phyloP scores from a whole-genome alignment of 2,797 vertebrate species.

The Pseudochaenichthys georgianus region DNA sequence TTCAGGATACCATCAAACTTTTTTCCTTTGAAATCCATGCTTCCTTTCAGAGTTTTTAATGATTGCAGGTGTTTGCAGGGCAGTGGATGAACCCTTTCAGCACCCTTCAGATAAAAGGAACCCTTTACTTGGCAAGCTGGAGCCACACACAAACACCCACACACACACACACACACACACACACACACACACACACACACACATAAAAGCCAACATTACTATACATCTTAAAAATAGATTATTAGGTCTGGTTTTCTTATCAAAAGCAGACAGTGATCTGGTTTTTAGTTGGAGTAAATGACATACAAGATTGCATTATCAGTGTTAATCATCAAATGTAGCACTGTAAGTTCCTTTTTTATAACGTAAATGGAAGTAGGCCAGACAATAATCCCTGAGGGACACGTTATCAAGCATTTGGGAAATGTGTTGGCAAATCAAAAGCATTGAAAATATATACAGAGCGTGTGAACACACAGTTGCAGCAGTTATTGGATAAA shows the following conservation, averaged over 20 bases:
- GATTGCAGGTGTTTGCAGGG: no score
- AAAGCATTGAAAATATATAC: neutral
- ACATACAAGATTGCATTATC: neutral
- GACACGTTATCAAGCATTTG: neutral
- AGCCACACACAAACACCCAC: no score
- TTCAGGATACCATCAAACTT: no score
- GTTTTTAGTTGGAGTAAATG: neutral
- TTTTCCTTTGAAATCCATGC: no score
- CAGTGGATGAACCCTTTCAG: no score
- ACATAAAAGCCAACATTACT: no score
- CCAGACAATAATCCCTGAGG: neutral
- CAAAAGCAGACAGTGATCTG: neutral
- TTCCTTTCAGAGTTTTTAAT: no score
- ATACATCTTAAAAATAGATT: no score
- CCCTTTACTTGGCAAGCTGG: neutral
- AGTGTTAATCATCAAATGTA: neutral
- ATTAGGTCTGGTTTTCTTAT: neutral
- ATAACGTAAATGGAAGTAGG: no score
- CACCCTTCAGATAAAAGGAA: no score
- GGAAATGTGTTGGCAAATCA: neutral
- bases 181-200: no score
- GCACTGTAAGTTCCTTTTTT: neutral
- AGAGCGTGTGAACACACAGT: neutral
- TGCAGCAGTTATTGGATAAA: neutral
- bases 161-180: no score